Evolutionary conservation across 2,888 invertebrate genomes (phyloP), one percentile per base, ranked within the genome.

Genomic region (Amorpha juglandis): DNA sequence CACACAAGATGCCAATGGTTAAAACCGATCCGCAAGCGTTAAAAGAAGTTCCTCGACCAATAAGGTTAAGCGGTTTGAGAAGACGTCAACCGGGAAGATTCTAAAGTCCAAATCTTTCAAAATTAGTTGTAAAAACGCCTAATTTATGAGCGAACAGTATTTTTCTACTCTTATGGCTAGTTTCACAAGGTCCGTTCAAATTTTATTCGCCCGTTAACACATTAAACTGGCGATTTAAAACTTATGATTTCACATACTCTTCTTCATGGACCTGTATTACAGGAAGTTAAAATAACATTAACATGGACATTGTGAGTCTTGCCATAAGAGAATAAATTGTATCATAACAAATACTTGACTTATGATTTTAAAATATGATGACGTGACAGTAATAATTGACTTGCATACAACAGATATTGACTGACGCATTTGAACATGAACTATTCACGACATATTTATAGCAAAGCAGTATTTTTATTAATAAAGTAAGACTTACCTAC

Each of bases 31-130:
- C 93, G 0, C 80, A 89, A 64, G 89, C 93, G 0, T 79, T 91
- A 11, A 84, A 85, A 64, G 94, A 94, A 72, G 78, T 93, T 19
- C 94, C 94, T 0, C 84, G 86, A 70, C 94, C 94, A 0, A 87
- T 94, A 67, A 75, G 79, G 67, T 82, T 93, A 27, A 76, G 77
- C 65, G 74, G 75, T 12, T 67, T 82, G 48, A 83, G 82, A 58
- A 84, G 81, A 75, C 78, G 87, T 74, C 78, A 84, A 65, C 88
- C 88, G 9, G 84, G 84, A 64, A 51, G 58, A 69, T 65, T 58
- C 65, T 67, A 58, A n/a, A n/a, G n/a, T n/a, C n/a, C n/a, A n/a
- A 35, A 38, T 27, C 14, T 27, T 27, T 33, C 6, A 14, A 52
- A 27, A 27, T 52, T 27, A 27, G 27, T 6, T 21, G 27, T 52